Evolutionary conservation across 2,797 vertebrate genomes (phyloP).

Genomic region (Anabas testudineus): DNA sequence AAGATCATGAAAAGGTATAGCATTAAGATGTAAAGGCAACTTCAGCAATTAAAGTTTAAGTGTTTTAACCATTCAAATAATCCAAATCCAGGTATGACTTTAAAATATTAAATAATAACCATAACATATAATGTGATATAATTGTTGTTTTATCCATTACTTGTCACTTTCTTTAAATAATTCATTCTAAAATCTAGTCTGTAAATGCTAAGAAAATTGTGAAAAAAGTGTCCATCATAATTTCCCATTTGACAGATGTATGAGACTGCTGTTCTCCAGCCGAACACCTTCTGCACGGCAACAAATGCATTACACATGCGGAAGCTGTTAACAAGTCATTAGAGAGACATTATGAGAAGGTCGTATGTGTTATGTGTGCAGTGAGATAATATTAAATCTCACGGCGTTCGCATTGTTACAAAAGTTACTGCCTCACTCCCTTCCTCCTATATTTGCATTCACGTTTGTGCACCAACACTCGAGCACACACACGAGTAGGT

Average conservation of each 20-base stretch:
- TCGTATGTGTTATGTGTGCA: slow-evolving; percentile 42
- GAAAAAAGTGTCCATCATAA: too few species aligned
- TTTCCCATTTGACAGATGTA: too few species aligned
- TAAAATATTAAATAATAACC: not conserved
- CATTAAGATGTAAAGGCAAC: not conserved
- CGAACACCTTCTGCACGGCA: not conserved
- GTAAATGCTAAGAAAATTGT: too few species aligned
- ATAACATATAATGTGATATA: too few species aligned
- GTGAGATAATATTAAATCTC: slow-evolving; percentile 55
- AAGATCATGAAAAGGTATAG: not conserved
- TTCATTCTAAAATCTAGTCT: too few species aligned
- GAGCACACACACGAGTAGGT: slow-evolving; percentile 15
- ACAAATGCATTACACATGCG: slow-evolving; percentile 26
- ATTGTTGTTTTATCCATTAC: not conserved
- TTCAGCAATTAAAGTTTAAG: not conserved
- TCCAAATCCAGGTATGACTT: not conserved
- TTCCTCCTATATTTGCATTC: slow-evolving; percentile 13
- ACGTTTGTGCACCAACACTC: slow-evolving; percentile 37
- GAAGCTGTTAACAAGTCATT: slow-evolving; percentile 22
- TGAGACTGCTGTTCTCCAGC: not conserved
- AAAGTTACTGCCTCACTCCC: slow-evolving; percentile 46
- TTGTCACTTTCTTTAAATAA: not conserved
- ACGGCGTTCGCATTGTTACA: slow-evolving; percentile 36
- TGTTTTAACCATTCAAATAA: not conserved
- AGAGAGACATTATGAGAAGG: slow-evolving; percentile 17